Percentiles rank a stretch among this genome's conserved stretches.
These are phyloP conservation scores for Eulemur mongoz DNA, from an alignment of 2,797 vertebrate species.

Conservation along the genomic window DNA sequence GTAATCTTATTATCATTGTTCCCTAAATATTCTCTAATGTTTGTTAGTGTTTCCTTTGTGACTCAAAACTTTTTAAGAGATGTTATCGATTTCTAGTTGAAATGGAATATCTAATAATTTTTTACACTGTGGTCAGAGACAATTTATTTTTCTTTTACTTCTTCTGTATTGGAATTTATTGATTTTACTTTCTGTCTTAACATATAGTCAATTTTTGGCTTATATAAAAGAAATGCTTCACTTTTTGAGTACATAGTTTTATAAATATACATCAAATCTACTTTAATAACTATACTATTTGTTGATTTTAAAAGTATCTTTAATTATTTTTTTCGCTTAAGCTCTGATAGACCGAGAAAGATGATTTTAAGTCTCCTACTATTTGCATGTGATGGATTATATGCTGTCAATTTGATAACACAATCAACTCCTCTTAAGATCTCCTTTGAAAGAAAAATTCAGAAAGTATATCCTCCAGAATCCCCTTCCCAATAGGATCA, in stretches of 20 bases:
- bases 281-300: background rate
- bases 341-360: background rate
- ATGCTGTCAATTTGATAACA: background rate
- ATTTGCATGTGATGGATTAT: background rate
- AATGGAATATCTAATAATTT: background rate
- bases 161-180: background rate
- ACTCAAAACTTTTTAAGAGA: background rate
- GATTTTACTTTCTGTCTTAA: background rate
- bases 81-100: background rate
- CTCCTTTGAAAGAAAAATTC: background rate
- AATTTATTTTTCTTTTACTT: background rate
- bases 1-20: background rate
- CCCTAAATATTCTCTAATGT: background rate
- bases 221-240: background rate
- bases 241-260: background rate
- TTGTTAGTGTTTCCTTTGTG: background rate
- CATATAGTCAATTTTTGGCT: background rate
- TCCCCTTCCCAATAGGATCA: background rate
- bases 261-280: background rate
- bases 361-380: background rate
- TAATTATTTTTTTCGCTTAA: background rate
- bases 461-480: background rate
- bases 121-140: background rate
- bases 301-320: background rate
- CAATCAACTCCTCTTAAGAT: background rate